Evolutionary conservation across 1,140 invertebrate genomes (phyloP).

Genomic region (Drosophila neocordata): DNA sequence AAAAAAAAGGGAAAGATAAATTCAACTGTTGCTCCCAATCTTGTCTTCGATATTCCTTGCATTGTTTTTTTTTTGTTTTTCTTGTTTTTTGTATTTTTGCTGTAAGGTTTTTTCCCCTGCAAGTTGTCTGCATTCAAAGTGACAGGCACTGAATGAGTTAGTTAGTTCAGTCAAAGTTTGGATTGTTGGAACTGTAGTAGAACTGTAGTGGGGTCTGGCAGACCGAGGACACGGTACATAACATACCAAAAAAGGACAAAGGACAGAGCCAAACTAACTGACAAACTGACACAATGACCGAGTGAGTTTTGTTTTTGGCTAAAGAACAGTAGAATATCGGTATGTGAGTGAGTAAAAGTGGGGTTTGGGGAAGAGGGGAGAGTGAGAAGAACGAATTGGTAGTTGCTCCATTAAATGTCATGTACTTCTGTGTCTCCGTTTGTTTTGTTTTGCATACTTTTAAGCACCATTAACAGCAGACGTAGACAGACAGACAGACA

Average conservation of each 20-base stretch:
- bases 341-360: too few relatives aligned
- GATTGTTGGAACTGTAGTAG: constrained; percentile 5
- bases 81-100: not conserved
- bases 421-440: constrained; percentile 41
- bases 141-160: constrained; percentile 23
- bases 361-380: too few relatives aligned
- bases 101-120: not conserved
- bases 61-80: not conserved
- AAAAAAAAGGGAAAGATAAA: not conserved
- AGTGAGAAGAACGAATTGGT: too few relatives aligned
- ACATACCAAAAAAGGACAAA: constrained; percentile 8
- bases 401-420: constrained; percentile 60
- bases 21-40: not conserved
- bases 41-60: not conserved
- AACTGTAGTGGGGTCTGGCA: constrained; percentile 1
- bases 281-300: constrained; percentile 58
- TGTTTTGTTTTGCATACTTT: constrained; percentile 54
- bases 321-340: too few relatives aligned
- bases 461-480: constrained; percentile 56
- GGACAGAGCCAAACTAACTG: constrained; percentile 19
- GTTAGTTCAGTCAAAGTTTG: constrained; percentile 7
- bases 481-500: constrained; percentile 3
- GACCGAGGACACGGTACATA: not conserved
- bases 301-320: constrained; percentile 26
- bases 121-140: not conserved